Percentiles rank a stretch among this genome's conserved stretches.
These are phyloP conservation scores for Melipona beecheii DNA, from an alignment of 2,888 invertebrate species.

Conservation along the genomic window DNA sequence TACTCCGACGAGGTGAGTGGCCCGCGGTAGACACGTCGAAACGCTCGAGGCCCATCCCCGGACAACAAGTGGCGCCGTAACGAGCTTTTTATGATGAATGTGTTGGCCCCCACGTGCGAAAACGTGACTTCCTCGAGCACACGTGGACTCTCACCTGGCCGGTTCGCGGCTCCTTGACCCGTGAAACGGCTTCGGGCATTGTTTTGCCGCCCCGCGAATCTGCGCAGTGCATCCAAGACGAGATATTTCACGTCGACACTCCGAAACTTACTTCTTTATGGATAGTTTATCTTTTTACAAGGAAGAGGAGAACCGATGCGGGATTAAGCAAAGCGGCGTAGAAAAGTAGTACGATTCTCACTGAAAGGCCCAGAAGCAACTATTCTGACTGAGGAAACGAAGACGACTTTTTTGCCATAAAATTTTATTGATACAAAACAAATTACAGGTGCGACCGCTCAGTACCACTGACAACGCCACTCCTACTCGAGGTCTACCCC, in stretches of 20 bases:
- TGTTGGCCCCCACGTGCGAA: conserved; percentile 60
- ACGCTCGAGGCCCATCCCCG: conserved; percentile 41
- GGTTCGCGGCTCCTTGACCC: conserved; percentile 71
- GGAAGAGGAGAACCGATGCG: not conserved
- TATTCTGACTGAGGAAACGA: no score
- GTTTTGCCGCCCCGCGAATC: conserved; percentile 63
- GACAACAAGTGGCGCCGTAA: conserved; percentile 71
- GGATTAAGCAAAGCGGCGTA: not conserved
- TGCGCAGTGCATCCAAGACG: conserved; percentile 24
- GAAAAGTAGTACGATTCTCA: not conserved
- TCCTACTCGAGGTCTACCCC: no score
- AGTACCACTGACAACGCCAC: no score
- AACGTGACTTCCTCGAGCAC: conserved; percentile 70
- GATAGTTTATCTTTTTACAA: not conserved
- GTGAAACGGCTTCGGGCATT: conserved; percentile 70
- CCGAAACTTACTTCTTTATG: not conserved
- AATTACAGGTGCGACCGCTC: no score
- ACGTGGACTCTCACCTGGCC: conserved; percentile 62
- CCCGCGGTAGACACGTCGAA: conserved; percentile 59
- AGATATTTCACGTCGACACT: conserved; percentile 14
- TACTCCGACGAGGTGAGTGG: conserved; percentile 1
- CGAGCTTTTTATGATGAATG: conserved; percentile 73
- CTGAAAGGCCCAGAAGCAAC: no score
- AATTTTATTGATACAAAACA: no score
- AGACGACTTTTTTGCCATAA: no score